Base-by-base conservation (phyloP, 2,888 invertebrate species). In the Zygaena filipendulae region DNA sequence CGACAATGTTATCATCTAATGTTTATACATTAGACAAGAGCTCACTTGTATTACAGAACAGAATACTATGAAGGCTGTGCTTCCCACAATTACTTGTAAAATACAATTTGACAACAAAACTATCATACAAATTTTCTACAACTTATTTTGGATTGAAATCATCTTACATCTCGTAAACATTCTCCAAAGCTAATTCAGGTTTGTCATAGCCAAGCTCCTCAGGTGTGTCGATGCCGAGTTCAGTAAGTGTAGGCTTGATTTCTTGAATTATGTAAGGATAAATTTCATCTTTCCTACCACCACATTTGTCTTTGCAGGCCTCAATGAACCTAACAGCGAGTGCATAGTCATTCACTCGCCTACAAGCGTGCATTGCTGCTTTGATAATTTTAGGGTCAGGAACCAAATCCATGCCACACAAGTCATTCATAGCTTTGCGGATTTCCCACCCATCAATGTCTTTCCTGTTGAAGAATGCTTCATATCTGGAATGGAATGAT, bases 201-300 rank as follows among this genome's bases (percentile, higher is more conserved):
- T 95, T 91, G 72, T 97, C 97, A 55, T 94, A 97, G 36, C 97
- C 97, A 52, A 99, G 83, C 60, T 98, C 95, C 66, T 97, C 97
- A 0, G 92, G 92, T 14, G 97, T 96, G 30, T 87, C 87, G 45
- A 99, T 88, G 24, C 99, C 98, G 33, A 99, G 81, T 75, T 99
- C 97, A 21, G 87, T 86, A 33, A 99, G 82, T 2, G 96, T 95
- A 16, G 99, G 97, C 52, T 85, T 84, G 47, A 99, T 89, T 83
- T 97, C 92, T 68, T 93, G 90, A 34, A 95, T 68, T 40, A 95
- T 82, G 64, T 92, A 95, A 1, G 94, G 94, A 55, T 92, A 95
- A 45, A 95, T 90, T 63, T 89, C 88, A 10, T 84, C 82, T 3
- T 84, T 85, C 46, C 87, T 83, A 29, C 64, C 53, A 4, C 92